A percentile compares a stretch with the other conserved stretches of the same genome.
Conservation (phyloP, 2,888 invertebrate genomes). For the Temnothorax ravouxi region DNA sequence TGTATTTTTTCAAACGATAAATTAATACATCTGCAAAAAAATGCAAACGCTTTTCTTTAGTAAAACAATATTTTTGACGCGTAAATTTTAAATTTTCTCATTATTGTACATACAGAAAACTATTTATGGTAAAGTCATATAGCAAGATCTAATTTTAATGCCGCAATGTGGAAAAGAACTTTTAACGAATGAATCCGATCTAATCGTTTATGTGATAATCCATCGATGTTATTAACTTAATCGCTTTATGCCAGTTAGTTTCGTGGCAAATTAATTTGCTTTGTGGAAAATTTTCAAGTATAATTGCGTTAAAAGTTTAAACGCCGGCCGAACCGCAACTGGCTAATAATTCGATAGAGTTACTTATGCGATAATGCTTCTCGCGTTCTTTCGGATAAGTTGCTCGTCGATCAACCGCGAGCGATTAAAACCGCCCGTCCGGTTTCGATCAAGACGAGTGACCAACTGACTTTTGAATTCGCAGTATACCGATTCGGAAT, state of each 20-base stretch:
- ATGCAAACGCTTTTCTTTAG: background rate
- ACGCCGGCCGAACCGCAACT: constrained; percentile 27
- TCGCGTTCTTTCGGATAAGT: constrained; percentile 30
- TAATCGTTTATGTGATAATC: constrained; percentile 31
- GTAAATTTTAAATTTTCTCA: background rate
- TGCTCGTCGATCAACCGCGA: constrained; percentile 4
- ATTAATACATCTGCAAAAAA: background rate
- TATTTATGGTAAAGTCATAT: background rate
- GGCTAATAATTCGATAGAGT: constrained; percentile 46
- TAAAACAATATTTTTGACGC: background rate
- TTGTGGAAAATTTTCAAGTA: constrained; percentile 40
- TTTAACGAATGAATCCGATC: constrained; percentile 9
- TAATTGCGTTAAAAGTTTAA: constrained; percentile 54
- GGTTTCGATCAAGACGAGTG: background rate
- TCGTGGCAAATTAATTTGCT: constrained; percentile 46
- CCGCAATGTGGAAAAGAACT: background rate
- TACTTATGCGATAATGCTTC: constrained; percentile 38
- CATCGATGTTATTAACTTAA: constrained; percentile 38
- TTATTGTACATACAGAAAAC: background rate
- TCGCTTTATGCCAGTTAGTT: constrained; percentile 42
- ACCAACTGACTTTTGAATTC: background rate
- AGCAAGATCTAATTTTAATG: background rate
- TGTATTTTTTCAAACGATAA: background rate
- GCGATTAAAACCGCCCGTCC: constrained; percentile 7
- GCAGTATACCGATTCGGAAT: background rate